Base-by-base conservation (phyloP, 2,797 vertebrate species). In the Helostoma temminkii region DNA sequence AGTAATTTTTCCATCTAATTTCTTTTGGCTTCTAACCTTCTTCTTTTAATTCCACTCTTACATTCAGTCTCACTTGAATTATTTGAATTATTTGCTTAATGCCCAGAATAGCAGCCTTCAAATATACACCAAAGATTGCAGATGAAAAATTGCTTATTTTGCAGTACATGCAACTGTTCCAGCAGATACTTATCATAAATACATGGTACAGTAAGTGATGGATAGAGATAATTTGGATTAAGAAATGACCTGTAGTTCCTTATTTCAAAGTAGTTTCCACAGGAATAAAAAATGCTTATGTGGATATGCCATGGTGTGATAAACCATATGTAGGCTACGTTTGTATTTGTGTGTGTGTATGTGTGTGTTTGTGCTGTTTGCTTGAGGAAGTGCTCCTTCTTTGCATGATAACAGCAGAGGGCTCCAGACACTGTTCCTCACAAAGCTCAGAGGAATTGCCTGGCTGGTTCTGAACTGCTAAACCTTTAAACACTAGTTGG, bases 401-500 rank as follows among this genome's bases (percentile, higher is more conserved):
- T 76, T 83, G 69, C 79, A 69, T 78, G 67, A 78, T 73, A 90
- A 85, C 89, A 89, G 89, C 86, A 90, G 88, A 90, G 81, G 88
- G 85, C 91, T 86, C 70, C 84, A 62, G 78, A 82, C 86, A 60
- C 73, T 85, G 73, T 83, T 82, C 79, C 75, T 78, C 84, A 74
- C 80, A 75, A 72, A 87, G 74, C 84, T 80, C 70, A 82, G 82
- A 88, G 81, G 78, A 90, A 83, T 78, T 78, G 73, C 80, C 73
- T 80, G 80, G 66, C 86, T 83, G 84, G 86, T 89, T 90, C 81
- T 92, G 87, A 92, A 88, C 85, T 88, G 85, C 83, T 89, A 91
- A 92, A 92, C 91, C 83, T 84, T 92, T 92, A 91, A 92, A 92
- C 83, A 86, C 76, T 82, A 76, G 83, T 88, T 88, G 80, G 85